Base-by-base conservation (phyloP, 2,888 invertebrate genomes). In the Epinotia bilunana region DNA sequence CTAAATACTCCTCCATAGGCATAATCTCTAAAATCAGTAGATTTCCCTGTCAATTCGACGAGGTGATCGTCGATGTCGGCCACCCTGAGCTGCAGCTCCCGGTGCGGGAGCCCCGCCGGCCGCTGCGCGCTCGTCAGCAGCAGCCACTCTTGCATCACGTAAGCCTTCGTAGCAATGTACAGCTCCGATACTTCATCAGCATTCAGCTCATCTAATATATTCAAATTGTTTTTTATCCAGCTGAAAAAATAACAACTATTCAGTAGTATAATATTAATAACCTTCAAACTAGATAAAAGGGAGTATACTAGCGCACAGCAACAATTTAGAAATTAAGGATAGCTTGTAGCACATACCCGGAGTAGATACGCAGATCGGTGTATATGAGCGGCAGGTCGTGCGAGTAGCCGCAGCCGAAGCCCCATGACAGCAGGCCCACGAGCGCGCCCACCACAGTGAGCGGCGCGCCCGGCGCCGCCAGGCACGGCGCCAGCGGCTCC, bases 401-500 rank as follows among this genome's bases (percentile, higher is more conserved):
- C 0, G 74, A 77, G 77, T 88, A 92, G 2, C 91, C 90, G 72
- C 93, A 93, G 68, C 92, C 92, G 64, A 88, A 89, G 23, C 93
- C 93, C 92, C 92, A 93, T 0, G 93, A 93, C 69, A 82, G 84
- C 0, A 93, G n/a, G 0, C 86, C 93, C 0, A 80, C 79, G 12
- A 93, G 85, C 0, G 76, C 76, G 0, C 83, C 89, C 0, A 74
- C 39, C 1, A 87, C 79, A 23, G 91, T 90, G 3, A 92, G 84
- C 0, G 91, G 89, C 0, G 93, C 92, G 0, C 93, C 93, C 0
- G 93, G 93, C 7, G 88, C 90, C 0, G 85, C 93, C 72, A 91
- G 63, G 76, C 93, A 93, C 0, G 87, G 81, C 0, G 81, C 77
- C 65, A 86, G 77, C 2, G 81, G 74, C 11, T 87, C 80, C 12